Evolutionary conservation across 2,888 invertebrate species (phyloP).

Genomic region (Unio delphinus): DNA sequence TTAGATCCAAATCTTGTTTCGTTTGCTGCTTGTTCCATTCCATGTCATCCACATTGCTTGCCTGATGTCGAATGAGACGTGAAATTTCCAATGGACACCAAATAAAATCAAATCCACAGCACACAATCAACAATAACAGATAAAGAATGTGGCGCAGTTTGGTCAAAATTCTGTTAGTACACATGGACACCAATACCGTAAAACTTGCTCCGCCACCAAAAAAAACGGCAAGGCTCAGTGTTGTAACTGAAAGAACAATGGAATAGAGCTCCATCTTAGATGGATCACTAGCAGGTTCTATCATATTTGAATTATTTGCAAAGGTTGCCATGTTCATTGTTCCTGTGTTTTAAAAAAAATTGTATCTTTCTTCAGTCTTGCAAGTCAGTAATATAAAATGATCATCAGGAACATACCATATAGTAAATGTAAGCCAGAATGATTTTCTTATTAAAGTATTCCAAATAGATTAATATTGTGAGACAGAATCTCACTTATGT

Average conservation of each 20-base stretch:
- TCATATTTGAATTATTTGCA: too few relatives aligned
- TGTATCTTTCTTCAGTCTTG: too few relatives aligned
- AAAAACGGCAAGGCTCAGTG: slow-evolving; percentile 48
- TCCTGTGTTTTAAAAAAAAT: too few relatives aligned
- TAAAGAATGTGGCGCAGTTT: slow-evolving; percentile 52
- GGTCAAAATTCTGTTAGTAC: slow-evolving; percentile 39
- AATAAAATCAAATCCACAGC: slow-evolving; percentile 50
- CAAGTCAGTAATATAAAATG: too few relatives aligned
- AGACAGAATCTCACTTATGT: too few relatives aligned
- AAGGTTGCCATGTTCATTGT: too few relatives aligned
- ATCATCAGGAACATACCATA: too few relatives aligned
- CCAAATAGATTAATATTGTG: too few relatives aligned
- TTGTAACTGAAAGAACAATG: slow-evolving; percentile 54
- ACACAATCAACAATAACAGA: slow-evolving; percentile 45
- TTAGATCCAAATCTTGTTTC: slow-evolving; percentile 25
- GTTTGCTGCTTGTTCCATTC: slow-evolving; percentile 11
- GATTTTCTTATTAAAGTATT: too few relatives aligned
- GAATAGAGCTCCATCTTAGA: slow-evolving; percentile 51
- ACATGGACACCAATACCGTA: slow-evolving; percentile 52
- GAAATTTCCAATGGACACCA: slow-evolving; percentile 59
- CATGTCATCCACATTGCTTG: slow-evolving; percentile 28
- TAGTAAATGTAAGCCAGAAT: too few relatives aligned
- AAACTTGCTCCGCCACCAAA: slow-evolving; percentile 56
- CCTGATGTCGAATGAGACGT: slow-evolving; percentile 49
- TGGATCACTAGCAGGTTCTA: too few relatives aligned